These are phyloP conservation scores for Lasius platythorax DNA, from an alignment of 2,888 invertebrate species.

Conservation along the genomic window DNA sequence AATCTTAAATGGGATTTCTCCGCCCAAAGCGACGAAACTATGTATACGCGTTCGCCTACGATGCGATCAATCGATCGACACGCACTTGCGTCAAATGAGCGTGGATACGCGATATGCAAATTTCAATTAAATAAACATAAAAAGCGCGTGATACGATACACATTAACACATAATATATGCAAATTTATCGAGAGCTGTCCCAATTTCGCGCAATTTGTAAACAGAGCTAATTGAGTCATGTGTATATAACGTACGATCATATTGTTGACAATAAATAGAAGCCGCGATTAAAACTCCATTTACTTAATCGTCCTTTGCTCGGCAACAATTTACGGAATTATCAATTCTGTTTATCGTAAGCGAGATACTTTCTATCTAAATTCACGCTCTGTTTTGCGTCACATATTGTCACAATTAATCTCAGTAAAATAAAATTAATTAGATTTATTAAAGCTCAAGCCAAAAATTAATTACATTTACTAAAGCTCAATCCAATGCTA, in stretches of 20 bases:
- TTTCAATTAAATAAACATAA: conserved; percentile 30
- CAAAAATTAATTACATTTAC: background rate
- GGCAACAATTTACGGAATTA: conserved; percentile 5
- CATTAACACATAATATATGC: background rate
- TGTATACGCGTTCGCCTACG: background rate
- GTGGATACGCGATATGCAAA: conserved; percentile 9
- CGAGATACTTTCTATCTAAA: background rate
- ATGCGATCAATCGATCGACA: conserved; percentile 3
- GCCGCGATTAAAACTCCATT: conserved; percentile 23
- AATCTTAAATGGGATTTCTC: conserved; percentile 17
- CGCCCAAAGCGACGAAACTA: background rate
- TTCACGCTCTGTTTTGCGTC: background rate
- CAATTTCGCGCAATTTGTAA: conserved; percentile 24
- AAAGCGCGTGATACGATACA: conserved; percentile 14
- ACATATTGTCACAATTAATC: background rate
- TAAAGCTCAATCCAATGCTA: background rate
- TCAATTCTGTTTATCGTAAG: conserved; percentile 2
- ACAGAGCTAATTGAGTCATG: conserved; percentile 25
- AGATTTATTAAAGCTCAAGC: background rate
- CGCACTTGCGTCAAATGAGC: background rate
- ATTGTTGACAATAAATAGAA: conserved; percentile 12
- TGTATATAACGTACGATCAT: background rate
- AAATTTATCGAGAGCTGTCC: background rate
- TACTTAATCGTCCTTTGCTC: conserved; percentile 4
- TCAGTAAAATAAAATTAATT: conserved; percentile 5